Percentiles rank a stretch among this genome's conserved stretches.
These are phyloP conservation scores for Cyclopterus lumpus DNA, from an alignment of 2,797 vertebrate species.

Conservation along the genomic window DNA sequence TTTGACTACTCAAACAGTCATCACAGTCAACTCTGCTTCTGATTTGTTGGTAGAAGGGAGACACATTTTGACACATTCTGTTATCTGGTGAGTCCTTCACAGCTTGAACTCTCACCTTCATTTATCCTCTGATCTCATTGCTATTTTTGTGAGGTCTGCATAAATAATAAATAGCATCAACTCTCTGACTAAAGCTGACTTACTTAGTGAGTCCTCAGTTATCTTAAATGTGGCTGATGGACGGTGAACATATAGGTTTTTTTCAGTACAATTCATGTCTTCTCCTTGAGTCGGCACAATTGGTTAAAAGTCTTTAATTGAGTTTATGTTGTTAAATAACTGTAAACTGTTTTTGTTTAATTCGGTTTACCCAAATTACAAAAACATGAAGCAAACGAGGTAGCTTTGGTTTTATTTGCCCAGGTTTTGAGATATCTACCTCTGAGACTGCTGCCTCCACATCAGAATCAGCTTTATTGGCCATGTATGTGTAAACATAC, in stretches of 20 bases:
- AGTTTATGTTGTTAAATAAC: background rate
- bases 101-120: slow-evolving; percentile 37
- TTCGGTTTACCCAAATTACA: background rate
- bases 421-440: background rate
- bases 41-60: slow-evolving; percentile 45
- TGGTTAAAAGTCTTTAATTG: background rate
- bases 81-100: slow-evolving; percentile 49
- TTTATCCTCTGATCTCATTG: slow-evolving; percentile 38
- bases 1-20: slow-evolving; percentile 17
- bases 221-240: slow-evolving; percentile 16
- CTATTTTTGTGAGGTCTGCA: slow-evolving; percentile 53
- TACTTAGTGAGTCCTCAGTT: slow-evolving; percentile 24
- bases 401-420: background rate
- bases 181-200: slow-evolving; percentile 35
- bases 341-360: background rate
- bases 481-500: too few species aligned
- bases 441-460: background rate
- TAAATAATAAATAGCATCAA: slow-evolving; percentile 56
- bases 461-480: too few species aligned
- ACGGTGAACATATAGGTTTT: background rate
- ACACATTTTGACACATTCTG: slow-evolving; percentile 43
- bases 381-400: background rate
- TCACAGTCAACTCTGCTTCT: slow-evolving; percentile 16
- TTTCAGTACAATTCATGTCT: slow-evolving; percentile 10
- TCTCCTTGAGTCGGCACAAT: slow-evolving; percentile 34